These are phyloP conservation scores for Drosophila novamexicana DNA, from an alignment of 1,140 invertebrate genomes.

Conservation along the genomic window DNA sequence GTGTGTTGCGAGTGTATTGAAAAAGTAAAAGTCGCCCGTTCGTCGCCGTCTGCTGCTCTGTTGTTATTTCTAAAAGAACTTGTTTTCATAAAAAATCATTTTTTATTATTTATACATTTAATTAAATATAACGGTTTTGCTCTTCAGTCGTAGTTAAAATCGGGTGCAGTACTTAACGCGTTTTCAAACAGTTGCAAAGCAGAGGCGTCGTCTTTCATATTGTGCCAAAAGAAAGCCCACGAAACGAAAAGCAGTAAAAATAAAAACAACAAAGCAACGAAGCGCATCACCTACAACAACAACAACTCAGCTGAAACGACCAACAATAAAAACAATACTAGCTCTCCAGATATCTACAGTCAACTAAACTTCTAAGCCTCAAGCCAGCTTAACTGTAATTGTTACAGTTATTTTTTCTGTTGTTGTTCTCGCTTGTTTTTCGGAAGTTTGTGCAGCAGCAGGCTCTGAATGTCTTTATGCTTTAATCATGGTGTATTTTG, in stretches of 20 bases:
- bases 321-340: slow-evolving; percentile 23
- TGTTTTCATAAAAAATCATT: not conserved
- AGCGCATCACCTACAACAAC: slow-evolving; percentile 19
- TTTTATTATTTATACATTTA: slow-evolving; percentile 16
- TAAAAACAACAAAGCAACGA: slow-evolving; percentile 36
- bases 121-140: slow-evolving; percentile 12
- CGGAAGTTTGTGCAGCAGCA: slow-evolving; percentile 79
- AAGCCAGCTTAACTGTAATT: slow-evolving; percentile 9
- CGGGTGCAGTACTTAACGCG: slow-evolving; percentile 15
- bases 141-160: slow-evolving; percentile 17
- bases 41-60: slow-evolving; percentile 55
- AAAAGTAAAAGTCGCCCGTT: slow-evolving; percentile 71
- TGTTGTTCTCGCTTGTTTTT: slow-evolving; percentile 57
- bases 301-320: slow-evolving; percentile 16
- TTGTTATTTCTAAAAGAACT: slow-evolving; percentile 27
- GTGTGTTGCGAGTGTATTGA: slow-evolving; percentile 59
- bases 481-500: slow-evolving; percentile 89
- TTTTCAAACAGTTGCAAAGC: slow-evolving; percentile 49
- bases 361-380: slow-evolving; percentile 1
- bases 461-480: slow-evolving; percentile 88
- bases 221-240: slow-evolving; percentile 59
- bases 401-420: slow-evolving; percentile 40
- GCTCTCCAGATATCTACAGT: slow-evolving; percentile 13
- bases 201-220: slow-evolving; percentile 40
- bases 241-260: slow-evolving; percentile 19